Conservation (phyloP, 2,797 vertebrate species). For the Heliangelus exortis region DNA sequence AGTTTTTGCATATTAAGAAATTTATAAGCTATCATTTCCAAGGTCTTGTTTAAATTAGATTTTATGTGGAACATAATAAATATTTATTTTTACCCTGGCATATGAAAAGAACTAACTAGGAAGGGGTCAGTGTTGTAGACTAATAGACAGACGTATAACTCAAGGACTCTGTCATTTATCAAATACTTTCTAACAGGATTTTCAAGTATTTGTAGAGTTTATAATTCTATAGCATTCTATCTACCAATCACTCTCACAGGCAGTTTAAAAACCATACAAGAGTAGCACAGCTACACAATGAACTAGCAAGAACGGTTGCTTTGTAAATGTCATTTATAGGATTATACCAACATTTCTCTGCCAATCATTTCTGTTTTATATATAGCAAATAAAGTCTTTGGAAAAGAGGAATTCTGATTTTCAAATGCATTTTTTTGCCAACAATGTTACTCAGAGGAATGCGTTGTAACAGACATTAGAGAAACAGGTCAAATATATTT, state of each 20-base stretch:
- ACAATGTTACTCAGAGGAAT: background rate
- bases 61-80: background rate
- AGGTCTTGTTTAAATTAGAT: constrained; percentile 2
- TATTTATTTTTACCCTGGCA: constrained; percentile 9
- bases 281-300: background rate
- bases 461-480: background rate
- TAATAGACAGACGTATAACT: background rate
- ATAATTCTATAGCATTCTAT: background rate
- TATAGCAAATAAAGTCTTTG: background rate
- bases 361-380: background rate
- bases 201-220: background rate
- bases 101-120: background rate
- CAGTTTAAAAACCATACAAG: background rate
- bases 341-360: background rate
- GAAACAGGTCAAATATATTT: background rate
- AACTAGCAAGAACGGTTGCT: background rate
- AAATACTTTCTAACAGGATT: background rate
- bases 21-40: background rate
- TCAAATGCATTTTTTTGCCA: background rate
- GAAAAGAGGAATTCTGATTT: background rate
- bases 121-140: background rate
- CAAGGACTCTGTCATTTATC: background rate
- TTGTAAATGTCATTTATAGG: background rate
- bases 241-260: background rate
- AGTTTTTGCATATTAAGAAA: background rate